phyloP scores from a whole-genome alignment of 2,113 vertebrate genomes.

The Cnemophilus loriae region DNA sequence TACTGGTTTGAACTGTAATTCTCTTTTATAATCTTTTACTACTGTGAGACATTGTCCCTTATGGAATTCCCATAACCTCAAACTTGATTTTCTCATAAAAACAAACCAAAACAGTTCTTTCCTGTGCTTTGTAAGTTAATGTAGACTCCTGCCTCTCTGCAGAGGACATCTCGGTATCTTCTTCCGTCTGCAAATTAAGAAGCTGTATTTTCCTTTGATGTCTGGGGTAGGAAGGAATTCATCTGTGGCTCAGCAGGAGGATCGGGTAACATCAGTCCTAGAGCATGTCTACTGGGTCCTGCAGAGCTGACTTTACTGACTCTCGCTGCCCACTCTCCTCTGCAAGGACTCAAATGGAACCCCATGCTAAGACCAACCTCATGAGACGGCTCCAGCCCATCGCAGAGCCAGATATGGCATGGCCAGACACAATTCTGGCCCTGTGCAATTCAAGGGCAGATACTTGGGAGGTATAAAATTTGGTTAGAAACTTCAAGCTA shows the following conservation, averaged over 20 bases:
- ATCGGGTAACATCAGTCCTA: rapidly evolving
- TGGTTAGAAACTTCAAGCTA: neutral
- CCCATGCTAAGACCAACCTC: neutral
- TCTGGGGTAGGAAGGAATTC: neutral
- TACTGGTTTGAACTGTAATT: conserved; percentile 59
- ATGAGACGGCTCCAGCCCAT: neutral
- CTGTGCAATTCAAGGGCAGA: neutral
- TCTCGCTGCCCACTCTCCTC: neutral
- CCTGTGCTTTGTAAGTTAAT: conserved; percentile 21
- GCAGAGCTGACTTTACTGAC: neutral
- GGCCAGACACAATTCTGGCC: neutral
- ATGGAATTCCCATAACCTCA: conserved; percentile 64
- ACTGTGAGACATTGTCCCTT: conserved; percentile 59
- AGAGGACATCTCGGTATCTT: neutral
- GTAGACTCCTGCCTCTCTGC: neutral
- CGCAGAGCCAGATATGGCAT: neutral
- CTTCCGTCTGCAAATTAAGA: neutral
- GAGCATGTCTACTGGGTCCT: neutral
- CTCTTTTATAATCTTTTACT: conserved; percentile 62
- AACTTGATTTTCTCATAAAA: conserved; percentile 44
- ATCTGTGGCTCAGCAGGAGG: neutral
- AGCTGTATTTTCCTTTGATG: neutral
- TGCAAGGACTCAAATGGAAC: neutral
- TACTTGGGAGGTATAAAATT: neutral
- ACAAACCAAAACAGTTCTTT: neutral